Percentiles rank a stretch among this genome's conserved stretches.
Evolutionary conservation across 2,113 vertebrate genomes (phyloP).

Genomic region (Sceloporus undulatus): DNA sequence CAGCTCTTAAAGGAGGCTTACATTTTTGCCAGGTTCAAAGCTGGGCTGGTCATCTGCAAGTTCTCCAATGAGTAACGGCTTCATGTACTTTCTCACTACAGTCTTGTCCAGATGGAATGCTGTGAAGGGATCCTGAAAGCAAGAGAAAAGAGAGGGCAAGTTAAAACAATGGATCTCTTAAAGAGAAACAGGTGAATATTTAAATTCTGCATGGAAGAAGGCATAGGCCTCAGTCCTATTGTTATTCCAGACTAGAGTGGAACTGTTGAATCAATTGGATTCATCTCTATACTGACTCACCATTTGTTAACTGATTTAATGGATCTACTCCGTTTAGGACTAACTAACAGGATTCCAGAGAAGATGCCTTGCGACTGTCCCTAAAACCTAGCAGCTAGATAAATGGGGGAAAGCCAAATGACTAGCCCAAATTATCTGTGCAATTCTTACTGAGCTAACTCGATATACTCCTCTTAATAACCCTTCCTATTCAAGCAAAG

Average conservation of each 20-base stretch:
- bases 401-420: neutral
- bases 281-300: too few relatives aligned
- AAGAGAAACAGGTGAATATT: neutral
- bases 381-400: neutral
- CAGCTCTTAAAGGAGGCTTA: slow-evolving; percentile 63
- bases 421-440: accelerated
- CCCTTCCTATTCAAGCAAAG: too few relatives aligned
- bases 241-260: too few relatives aligned
- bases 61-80: slow-evolving; percentile 81
- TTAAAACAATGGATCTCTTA: neutral
- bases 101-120: slow-evolving; percentile 84
- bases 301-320: too few relatives aligned
- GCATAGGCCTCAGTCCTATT: neutral
- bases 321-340: too few relatives aligned
- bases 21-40: slow-evolving; percentile 84
- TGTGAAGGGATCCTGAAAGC: slow-evolving; percentile 81
- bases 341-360: too few relatives aligned
- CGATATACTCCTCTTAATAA: neutral
- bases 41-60: slow-evolving; percentile 83
- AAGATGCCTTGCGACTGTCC: neutral
- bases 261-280: too few relatives aligned
- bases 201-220: neutral
- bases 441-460: neutral
- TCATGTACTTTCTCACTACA: slow-evolving; percentile 82
- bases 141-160: neutral